Base-by-base conservation (phyloP, 2,888 invertebrate species). In the Thera britannica region DNA sequence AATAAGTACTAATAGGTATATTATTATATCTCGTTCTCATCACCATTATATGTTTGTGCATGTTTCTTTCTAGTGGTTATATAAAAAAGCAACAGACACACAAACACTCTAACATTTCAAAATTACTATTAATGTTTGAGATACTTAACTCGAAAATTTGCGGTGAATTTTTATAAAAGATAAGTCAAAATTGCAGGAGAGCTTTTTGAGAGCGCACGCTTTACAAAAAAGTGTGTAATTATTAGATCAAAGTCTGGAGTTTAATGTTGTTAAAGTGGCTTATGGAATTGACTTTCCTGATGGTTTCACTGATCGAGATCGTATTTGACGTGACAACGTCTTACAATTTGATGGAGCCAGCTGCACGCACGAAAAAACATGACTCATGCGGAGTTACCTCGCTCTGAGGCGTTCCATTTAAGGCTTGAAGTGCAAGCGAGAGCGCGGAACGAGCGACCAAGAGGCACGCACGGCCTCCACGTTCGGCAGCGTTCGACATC, bases 181-280 rank as follows among this genome's bases (percentile, higher is more conserved):
- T 61, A 65, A 60, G 34, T 55, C n/a, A 49, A 41, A 65, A 61
- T 66, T 54, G 35, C n/a, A 46, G 46, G 6, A 6, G 36, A 64
- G 48, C 61, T 65, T 62, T 52, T 41, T 58, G 48, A 51, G 35
- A 12, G 56, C 2, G 6, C 8, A 5, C 51, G 5, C 12, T 38
- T 46, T 41, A 9, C 44, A 9, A 9, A 46, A 46, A 52, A 56
- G 52, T 38, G 55, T 60, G 55, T 69, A 69, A 69, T 69, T 66
- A 69, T 62, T 69, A 70, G 67, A 70, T 70, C 48, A 52, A 41
- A 56, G 67, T 68, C 62, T 63, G 52, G 54, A 35, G 56, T 63
- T 60, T 65, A 49, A 65, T 62, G 59, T 55, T 55, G 11, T 52
- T 23, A 52, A 57, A 61, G 66, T 57, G 65, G 34, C 36, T 56